phyloP scores from a whole-genome alignment of 2,113 vertebrate species.

The Cricetomys ansorgei region DNA sequence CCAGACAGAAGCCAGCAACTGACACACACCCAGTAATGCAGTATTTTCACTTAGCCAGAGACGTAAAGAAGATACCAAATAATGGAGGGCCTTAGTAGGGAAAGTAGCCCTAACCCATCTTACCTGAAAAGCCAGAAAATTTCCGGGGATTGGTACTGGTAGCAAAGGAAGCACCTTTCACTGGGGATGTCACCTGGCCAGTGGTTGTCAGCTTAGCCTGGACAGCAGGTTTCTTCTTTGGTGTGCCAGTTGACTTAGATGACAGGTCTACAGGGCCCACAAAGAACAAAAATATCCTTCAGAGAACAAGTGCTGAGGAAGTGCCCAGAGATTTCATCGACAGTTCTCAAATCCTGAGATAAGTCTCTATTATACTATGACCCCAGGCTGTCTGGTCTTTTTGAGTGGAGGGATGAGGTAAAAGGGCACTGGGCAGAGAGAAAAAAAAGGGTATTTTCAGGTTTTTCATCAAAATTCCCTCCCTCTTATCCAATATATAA shows the following conservation, averaged over 20 bases:
- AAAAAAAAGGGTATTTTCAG: background rate
- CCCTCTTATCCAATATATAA: background rate
- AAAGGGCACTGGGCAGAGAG: background rate
- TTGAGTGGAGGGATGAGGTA: background rate
- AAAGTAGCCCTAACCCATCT: background rate
- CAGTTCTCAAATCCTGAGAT: background rate
- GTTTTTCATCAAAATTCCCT: slow-evolving; percentile 16
- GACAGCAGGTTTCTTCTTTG: slow-evolving; percentile 93
- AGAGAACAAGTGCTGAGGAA: slow-evolving; percentile 14
- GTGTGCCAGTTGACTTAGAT: slow-evolving; percentile 90
- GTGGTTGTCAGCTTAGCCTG: slow-evolving; percentile 92
- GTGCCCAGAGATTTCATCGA: background rate
- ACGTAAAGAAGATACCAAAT: background rate
- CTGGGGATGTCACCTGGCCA: slow-evolving; percentile 86
- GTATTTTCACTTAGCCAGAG: background rate
- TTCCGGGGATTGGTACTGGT: slow-evolving; percentile 92
- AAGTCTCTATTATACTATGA: background rate
- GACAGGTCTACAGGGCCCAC: slow-evolving; percentile 88
- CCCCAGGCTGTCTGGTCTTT: background rate
- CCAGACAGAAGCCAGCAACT: background rate
- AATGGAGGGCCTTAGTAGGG: background rate
- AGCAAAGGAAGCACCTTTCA: slow-evolving; percentile 82
- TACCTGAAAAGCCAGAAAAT: slow-evolving; percentile 97
- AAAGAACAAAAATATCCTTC: slow-evolving; percentile 2
- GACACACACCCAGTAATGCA: background rate